Evolutionary conservation across 2,888 invertebrate genomes (phyloP), one percentile per base, ranked within the genome.

Genomic region (Ichneumoninae sp.): DNA sequence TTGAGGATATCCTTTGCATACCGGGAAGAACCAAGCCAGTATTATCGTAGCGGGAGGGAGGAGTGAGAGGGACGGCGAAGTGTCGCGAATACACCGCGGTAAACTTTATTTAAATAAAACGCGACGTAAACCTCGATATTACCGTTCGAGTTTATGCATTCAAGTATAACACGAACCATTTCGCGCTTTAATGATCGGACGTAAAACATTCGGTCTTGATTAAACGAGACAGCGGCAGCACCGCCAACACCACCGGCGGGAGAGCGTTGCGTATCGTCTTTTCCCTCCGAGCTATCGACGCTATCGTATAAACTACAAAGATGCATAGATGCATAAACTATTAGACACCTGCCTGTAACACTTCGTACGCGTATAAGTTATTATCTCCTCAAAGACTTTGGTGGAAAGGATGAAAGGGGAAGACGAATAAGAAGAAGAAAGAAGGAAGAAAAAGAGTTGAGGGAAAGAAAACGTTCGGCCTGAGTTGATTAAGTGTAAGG

Each of bases 61-160:
- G 65, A 69, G 69, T 52, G 52, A 80, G 81, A 82, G 81, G 81
- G 84, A 70, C 83, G 81, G 69, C 69, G 60, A 71, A 70, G 52
- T 44, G 78, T 78, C 78, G 74, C 69, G 60, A 52, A 65, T 65
- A 69, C 54, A 85, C 85, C 87, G 85, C 81, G 86, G 86, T 87
- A 87, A 90, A 90, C 89, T 93, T 92, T 93, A 93, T 93, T 93
- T 91, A 92, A 93, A 93, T 93, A 93, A 93, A 92, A 92, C 88
- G 57, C 89, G 89, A 87, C 92, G 90, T 93, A 92, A 93, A 92
- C 87, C 90, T 87, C 91, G 91, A 92, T 92, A 92, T 92, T 93
- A 90, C 90, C 92, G 91, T 92, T 93, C 89, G 88, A 89, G 91
- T 93, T 93, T 92, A 92, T 93, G 92, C 91, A 93, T 91, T 91